Evolutionary conservation across 2,113 vertebrate species (phyloP).

Genomic region (Tautogolabrus adspersus): DNA sequence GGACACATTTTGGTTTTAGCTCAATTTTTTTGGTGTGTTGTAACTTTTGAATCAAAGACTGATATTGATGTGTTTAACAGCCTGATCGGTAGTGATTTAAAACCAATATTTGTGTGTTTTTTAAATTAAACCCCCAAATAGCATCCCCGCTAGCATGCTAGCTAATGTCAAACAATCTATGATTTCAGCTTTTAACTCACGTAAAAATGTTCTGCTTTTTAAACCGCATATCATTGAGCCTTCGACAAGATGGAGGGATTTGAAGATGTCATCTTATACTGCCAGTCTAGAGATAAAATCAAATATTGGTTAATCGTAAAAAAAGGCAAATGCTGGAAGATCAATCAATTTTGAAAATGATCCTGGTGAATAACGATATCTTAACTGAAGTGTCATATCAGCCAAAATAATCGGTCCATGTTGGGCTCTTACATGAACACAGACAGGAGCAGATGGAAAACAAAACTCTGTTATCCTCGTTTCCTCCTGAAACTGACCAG

Average conservation of each 20-base stretch:
- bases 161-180: too few relatives aligned
- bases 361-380: neutral
- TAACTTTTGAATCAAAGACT: neutral
- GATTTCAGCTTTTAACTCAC: too few relatives aligned
- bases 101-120: too few relatives aligned
- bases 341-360: neutral
- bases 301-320: neutral
- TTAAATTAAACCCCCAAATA: too few relatives aligned
- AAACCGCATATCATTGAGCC: neutral
- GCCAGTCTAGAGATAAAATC: too few relatives aligned
- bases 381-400: too few relatives aligned
- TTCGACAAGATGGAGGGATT: neutral
- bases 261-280: neutral
- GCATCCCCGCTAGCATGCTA: too few relatives aligned
- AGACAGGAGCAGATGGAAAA: constrained; percentile 17
- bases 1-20: too few relatives aligned
- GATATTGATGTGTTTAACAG: neutral
- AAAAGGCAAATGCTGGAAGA: neutral
- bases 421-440: neutral
- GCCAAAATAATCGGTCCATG: neutral
- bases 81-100: neutral
- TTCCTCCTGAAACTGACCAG: neutral
- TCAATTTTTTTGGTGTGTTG: neutral
- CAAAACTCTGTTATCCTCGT: constrained; percentile 15
- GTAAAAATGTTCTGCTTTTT: too few relatives aligned